These are phyloP conservation scores for Premnoplex brunnescens DNA, from an alignment of 2,797 vertebrate genomes.

Conservation along the genomic window DNA sequence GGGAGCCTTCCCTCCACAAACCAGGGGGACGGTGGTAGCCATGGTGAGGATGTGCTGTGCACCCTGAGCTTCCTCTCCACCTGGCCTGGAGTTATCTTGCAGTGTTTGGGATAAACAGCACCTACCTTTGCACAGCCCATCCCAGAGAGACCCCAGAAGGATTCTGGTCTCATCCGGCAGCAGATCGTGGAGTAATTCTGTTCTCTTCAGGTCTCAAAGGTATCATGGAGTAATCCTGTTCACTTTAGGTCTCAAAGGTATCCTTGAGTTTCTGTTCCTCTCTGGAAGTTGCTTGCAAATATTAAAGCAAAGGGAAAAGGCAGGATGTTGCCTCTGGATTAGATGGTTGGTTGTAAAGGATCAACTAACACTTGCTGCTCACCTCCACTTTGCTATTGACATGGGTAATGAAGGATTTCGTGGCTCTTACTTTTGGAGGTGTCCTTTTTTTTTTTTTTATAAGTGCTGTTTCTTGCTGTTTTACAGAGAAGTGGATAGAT, in stretches of 20 bases:
- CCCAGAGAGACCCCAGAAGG: not conserved
- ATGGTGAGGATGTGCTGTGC: rapidly evolving
- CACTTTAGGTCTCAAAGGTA: not conserved
- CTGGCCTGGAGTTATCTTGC: not conserved
- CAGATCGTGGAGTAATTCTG: not conserved
- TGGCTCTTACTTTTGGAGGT: not conserved
- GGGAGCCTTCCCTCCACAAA: not conserved
- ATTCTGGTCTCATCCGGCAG: not conserved
- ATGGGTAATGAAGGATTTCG: not conserved
- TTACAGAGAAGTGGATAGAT: rapidly evolving
- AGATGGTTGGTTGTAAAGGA: not conserved
- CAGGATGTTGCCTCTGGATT: not conserved
- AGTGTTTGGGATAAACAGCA: not conserved
- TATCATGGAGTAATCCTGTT: not conserved
- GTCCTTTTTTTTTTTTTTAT: not conserved
- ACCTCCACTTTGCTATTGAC: not conserved
- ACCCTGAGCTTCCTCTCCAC: not conserved
- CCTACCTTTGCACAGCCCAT: not conserved
- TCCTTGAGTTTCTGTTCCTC: not conserved
- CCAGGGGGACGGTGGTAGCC: not conserved
- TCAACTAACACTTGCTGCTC: not conserved
- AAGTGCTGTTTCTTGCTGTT: not conserved
- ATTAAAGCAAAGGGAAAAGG: not conserved
- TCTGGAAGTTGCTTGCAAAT: not conserved
- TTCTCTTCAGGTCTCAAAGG: not conserved